Base-by-base conservation (phyloP, 2,797 vertebrate genomes). In the Dicrostonyx torquatus region DNA sequence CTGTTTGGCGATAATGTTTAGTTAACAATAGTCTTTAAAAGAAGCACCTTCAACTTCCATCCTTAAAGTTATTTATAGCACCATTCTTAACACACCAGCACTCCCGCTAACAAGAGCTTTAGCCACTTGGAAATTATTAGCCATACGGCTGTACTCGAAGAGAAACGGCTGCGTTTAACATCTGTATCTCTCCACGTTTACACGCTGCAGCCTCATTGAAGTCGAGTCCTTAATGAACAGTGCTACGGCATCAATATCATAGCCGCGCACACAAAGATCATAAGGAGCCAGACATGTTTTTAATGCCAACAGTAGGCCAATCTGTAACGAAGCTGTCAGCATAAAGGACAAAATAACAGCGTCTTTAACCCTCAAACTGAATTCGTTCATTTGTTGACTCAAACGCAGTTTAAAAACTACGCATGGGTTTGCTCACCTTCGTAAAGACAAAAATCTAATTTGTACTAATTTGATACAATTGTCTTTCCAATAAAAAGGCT, bases 1-100 rank as follows among this genome's bases (percentile, higher is more conserved):
- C 99, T 99, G 99, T 99, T 99, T 98, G 98, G 98, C 98, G 98
- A 99, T 99, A 98, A 99, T 99, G 98, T 98, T 99, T 98, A 98
- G 98, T 98, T 98, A 98, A 98, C 98, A 99, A 98, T 97, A 98
- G 98, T 98, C 98, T 98, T 98, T 99, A 98, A 98, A 98, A 98
- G 98, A 99, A 99, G 98, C 98, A 99, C 98, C 98, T 99, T 99
- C 98, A 98, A 98, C 98, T 98, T 98, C 96, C 97, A 98, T 98
- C 98, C 98, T 98, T 98, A 96, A 98, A 98, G 98, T 98, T 98
- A 98, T 98, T 98, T 98, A 98, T 98, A 98, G 98, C 94, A 96
- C 96, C 96, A 97, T 98, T 98, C 98, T 98, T 98, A 98, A 98
- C 98, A 98, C 98, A 97, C 98, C 97, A 98, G 98, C 98, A 98